Percentiles rank a stretch among this genome's conserved stretches.
These are phyloP conservation scores for Myotis davidii DNA, from an alignment of 2,113 vertebrate species.

Conservation along the genomic window DNA sequence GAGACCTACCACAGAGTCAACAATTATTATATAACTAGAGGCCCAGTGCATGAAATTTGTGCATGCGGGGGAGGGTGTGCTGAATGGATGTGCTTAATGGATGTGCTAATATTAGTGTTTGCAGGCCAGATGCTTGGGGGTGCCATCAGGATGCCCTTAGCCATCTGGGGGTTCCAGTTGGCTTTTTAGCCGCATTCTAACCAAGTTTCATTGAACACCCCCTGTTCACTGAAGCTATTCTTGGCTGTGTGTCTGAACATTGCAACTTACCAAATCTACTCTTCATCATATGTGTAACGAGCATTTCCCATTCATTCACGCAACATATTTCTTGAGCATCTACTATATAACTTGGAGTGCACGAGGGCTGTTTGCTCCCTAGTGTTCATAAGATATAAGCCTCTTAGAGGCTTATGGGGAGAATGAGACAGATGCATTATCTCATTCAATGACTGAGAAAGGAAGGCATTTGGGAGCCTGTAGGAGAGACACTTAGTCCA, in stretches of 20 bases:
- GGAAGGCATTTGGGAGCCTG: background rate
- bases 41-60: too few relatives aligned
- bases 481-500: background rate
- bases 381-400: background rate
- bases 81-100: background rate
- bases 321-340: background rate
- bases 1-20: background rate
- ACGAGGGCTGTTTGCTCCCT: background rate
- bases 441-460: background rate
- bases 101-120: background rate
- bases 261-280: background rate
- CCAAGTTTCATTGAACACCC: background rate
- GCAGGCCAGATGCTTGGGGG: constrained; percentile 12
- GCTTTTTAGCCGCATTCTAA: background rate
- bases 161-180: background rate
- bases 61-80: too few relatives aligned
- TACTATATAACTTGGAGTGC: background rate
- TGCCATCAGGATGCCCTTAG: background rate
- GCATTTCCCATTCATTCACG: background rate
- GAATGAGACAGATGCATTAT: background rate
- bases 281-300: background rate
- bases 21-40: too few relatives aligned
- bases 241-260: background rate
- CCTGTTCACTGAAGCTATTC: background rate
- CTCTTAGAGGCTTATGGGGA: background rate